Base-by-base conservation (phyloP, 1,140 invertebrate species). In the Druon quercuslanigerum region DNA sequence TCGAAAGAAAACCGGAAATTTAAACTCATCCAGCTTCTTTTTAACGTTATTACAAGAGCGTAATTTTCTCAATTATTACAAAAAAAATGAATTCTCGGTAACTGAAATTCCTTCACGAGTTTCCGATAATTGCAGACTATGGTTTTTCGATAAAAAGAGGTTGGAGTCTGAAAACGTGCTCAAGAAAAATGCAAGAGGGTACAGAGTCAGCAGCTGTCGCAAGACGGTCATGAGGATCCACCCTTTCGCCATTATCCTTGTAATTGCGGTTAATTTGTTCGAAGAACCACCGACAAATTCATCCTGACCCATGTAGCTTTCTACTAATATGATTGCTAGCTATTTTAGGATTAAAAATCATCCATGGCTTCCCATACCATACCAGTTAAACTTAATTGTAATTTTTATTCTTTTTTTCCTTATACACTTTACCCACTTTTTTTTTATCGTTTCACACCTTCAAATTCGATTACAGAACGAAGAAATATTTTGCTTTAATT, bases 151-250 rank as follows among this genome's bases (percentile, higher is more conserved):
- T 66, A 46, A 66, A 66, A 66, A 66, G 19, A 11, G 20, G 16
- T 17, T 19, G 60, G 13, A 66, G 33, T 16, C 25, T 66, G 60
- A 66, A 46, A 66, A 33, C 40, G 60, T 66, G 60, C 14, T 66
- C 40, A 66, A 66, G 60, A 66, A 66, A 66, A 66, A 33, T 66
- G 60, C 60, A 40, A 66, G 25, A 46, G 60, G 60, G 60, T 66
- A 40, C 60, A 40, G 60, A 66, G 60, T 66, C 60, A 66, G 60
- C 60, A 66, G 60, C 60, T 66, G 60, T 66, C 60, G 60, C 60
- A 66, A 40, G 60, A 16, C 60, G 60, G n/a, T n/a, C 60, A 66
- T 66, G 60, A 16, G 20, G 60, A 66, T 46, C 60, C 60, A 66
- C 60, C 60, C 60, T 40, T 66, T 46, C 25, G 9, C 60, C 60